Base-by-base conservation (phyloP, 2,888 invertebrate genomes). In the Lasioglossum marginatum region DNA sequence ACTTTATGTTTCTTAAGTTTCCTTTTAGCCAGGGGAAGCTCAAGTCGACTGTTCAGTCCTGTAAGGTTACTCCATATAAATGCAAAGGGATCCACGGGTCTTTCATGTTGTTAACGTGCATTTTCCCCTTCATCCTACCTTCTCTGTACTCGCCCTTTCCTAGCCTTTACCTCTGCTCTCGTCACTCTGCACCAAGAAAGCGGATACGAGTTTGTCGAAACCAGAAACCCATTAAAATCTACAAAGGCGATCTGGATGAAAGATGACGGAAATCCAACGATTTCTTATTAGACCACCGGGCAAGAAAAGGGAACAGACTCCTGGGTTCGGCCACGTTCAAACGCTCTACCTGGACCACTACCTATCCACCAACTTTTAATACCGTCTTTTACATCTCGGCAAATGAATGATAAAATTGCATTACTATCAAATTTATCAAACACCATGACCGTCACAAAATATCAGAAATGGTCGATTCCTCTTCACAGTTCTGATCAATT, bases 1-100 rank as follows among this genome's bases (percentile, higher is more conserved):
- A 92, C 91, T 92, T 92, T 91, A 92, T 90, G 92, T 90, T 92
- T 91, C 90, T 91, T 89, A 92, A 92, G 91, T 92, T 92, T 91
- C 91, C 90, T 92, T 91, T 92, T 84, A 91, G 88, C 86, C 84
- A 79, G 81, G 85, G 91, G 83, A 91, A 88, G 87, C 88, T 90
- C 85, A 87, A 91, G 90, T 89, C 88, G 89, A 91, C 92, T 90
- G 90, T 92, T 92, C 92, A 84, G 89, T 86, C 86, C 88, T 91
- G 88, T 88, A 89, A 92, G 89, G 91, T 90, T 90, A 89, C 91
- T 92, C 90, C 92, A 91, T 90, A 90, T 91, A 92, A 91, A 92
- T 92, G 92, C 92, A 92, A 92, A 92, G 85, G 91, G 88, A 90
- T 90, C 90, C 86, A 85, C 87, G 88, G 87, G 83, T 87, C 91